Percentiles rank a stretch among this genome's conserved stretches.
phyloP scores from a whole-genome alignment of 2,113 vertebrate species.

The Sylvilagus bachmani region DNA sequence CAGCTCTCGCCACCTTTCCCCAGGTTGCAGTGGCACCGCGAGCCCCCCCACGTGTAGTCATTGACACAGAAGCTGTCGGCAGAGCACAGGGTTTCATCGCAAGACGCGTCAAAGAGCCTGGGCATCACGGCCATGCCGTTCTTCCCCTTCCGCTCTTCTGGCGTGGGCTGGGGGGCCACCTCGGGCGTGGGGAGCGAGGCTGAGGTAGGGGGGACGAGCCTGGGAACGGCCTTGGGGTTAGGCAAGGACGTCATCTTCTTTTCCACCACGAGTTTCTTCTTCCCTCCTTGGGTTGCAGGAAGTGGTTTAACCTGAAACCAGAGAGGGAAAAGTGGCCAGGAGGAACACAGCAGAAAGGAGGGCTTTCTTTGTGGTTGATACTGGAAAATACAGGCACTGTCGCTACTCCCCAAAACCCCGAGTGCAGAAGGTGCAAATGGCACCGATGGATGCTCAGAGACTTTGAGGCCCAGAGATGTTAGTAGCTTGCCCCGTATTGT shows the following conservation, averaged over 20 bases:
- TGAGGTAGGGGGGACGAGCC: slow-evolving; percentile 73
- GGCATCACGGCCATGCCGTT: slow-evolving; percentile 70
- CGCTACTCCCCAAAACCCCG: background rate
- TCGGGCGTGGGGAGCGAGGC: slow-evolving; percentile 50
- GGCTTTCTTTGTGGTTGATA: background rate
- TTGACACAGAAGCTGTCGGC: slow-evolving; percentile 95
- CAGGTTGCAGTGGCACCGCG: slow-evolving; percentile 95
- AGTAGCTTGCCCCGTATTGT: background rate
- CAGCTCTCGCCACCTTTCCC: slow-evolving; percentile 93
- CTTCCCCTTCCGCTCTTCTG: slow-evolving; percentile 20
- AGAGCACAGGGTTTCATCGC: slow-evolving; percentile 94
- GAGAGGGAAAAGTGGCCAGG: slow-evolving; percentile 13
- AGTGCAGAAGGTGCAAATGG: background rate
- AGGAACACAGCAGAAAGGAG: background rate
- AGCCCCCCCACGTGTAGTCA: slow-evolving; percentile 92
- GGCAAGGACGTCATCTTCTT: slow-evolving; percentile 85
- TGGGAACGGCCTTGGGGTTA: slow-evolving; percentile 85
- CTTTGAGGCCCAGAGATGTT: background rate
- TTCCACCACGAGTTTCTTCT: slow-evolving; percentile 90
- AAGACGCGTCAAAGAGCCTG: slow-evolving; percentile 89
- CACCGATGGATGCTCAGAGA: background rate
- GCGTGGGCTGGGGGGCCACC: background rate
- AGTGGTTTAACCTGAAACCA: slow-evolving; percentile 91
- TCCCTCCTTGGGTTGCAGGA: slow-evolving; percentile 88
- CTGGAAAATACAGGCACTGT: background rate